Evolutionary conservation across 2,113 vertebrate species (phyloP).

Genomic region (Garra rufa): DNA sequence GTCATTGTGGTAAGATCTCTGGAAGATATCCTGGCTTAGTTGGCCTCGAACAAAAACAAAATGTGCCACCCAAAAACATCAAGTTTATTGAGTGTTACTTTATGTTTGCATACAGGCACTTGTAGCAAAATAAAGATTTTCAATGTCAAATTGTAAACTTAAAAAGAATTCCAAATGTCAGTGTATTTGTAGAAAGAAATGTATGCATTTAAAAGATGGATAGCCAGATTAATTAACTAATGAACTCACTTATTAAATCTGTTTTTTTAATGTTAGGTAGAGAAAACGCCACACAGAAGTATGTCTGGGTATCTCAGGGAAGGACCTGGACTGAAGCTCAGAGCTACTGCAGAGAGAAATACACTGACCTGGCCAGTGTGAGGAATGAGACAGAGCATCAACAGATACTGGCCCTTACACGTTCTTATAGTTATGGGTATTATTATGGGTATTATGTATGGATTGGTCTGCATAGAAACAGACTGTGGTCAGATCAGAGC

Average conservation of each 20-base stretch:
- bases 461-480: slow-evolving; percentile 60
- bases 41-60: too few species aligned
- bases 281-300: neutral
- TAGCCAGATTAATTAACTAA: neutral
- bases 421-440: neutral
- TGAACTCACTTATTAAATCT: neutral
- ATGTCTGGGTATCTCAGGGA: neutral
- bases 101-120: too few species aligned
- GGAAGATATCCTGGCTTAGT: neutral
- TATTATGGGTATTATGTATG: neutral
- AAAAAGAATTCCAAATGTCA: too few species aligned
- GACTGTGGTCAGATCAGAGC: slow-evolving; percentile 33
- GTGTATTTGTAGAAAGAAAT: too few species aligned
- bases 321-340: slow-evolving; percentile 31
- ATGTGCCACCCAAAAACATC: too few species aligned
- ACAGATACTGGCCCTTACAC: neutral
- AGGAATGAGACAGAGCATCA: neutral
- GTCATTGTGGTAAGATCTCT: neutral
- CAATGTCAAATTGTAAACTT: too few species aligned
- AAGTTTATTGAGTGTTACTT: too few species aligned
- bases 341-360: neutral
- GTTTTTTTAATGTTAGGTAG: neutral
- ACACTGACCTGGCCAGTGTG: slow-evolving; percentile 35
- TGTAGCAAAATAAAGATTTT: too few species aligned
- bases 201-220: neutral